Percentiles rank a stretch among this genome's conserved stretches.
These are phyloP conservation scores for Mactromeris polynyma DNA, from an alignment of 2,888 invertebrate species.

Conservation along the genomic window DNA sequence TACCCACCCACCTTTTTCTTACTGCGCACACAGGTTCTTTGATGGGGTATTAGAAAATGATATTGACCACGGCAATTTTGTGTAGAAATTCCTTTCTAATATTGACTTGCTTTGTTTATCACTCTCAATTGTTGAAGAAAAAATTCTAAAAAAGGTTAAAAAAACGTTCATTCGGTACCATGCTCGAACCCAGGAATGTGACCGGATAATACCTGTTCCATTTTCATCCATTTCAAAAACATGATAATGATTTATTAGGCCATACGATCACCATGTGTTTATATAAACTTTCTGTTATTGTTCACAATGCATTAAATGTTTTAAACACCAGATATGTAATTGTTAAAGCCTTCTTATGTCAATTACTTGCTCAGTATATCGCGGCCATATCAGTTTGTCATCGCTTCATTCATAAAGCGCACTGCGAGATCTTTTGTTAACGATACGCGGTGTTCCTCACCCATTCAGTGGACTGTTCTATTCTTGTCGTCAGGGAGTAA, in stretches of 20 bases:
- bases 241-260: background rate
- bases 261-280: background rate
- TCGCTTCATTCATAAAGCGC: background rate
- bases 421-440: background rate
- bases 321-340: background rate
- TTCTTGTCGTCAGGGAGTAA: slow-evolving; percentile 47
- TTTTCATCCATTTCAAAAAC: background rate
- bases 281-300: background rate
- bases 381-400: background rate
- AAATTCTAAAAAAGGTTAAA: too few relatives aligned
- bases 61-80: too few relatives aligned
- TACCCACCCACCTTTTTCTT: too few relatives aligned
- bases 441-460: background rate
- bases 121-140: too few relatives aligned
- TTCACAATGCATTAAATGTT: background rate
- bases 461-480: slow-evolving; percentile 20
- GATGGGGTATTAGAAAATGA: too few relatives aligned
- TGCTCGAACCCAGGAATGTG: background rate
- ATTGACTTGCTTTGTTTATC: too few relatives aligned
- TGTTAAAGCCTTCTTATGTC: background rate
- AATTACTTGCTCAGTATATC: background rate
- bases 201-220: background rate
- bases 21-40: too few relatives aligned
- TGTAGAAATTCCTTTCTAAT: too few relatives aligned
- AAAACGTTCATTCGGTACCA: too few relatives aligned